Conservation (phyloP, 1,140 invertebrate species). For the Bactericera cockerelli region DNA sequence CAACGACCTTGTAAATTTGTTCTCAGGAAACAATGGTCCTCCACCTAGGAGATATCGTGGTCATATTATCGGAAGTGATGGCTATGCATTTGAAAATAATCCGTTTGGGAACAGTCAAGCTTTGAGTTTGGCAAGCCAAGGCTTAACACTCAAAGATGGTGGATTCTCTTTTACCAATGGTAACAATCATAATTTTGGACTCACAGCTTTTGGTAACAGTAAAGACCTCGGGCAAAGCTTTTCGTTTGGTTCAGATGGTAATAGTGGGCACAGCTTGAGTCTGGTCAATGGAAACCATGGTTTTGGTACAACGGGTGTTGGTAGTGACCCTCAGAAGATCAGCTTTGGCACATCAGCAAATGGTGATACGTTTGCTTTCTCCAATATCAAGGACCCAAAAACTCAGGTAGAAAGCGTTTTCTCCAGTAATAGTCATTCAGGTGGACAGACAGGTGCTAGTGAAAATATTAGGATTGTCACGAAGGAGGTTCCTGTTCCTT, state of each 20-base stretch:
- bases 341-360: constrained; percentile 5
- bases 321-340: not conserved
- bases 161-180: not conserved
- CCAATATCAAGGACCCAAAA: not conserved
- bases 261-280: not conserved
- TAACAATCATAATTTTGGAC: constrained; percentile 1
- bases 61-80: constrained; percentile 1
- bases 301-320: not conserved
- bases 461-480: constrained; percentile 26
- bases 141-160: not conserved
- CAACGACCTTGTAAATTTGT: not conserved
- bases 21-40: not conserved
- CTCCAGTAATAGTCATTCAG: not conserved
- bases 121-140: not conserved
- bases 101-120: not conserved
- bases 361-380: not conserved
- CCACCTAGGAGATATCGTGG: not conserved
- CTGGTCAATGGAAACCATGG: not conserved
- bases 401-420: not conserved
- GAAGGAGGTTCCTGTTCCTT: constrained; percentile 50
- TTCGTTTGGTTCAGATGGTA: not conserved
- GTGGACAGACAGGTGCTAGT: not conserved
- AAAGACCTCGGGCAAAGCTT: constrained; percentile 3
- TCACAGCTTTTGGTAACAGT: constrained; percentile 1
- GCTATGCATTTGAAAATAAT: constrained; percentile 3